Evolutionary conservation across 1,140 invertebrate species (phyloP).

Genomic region (Episyrphus balteatus): DNA sequence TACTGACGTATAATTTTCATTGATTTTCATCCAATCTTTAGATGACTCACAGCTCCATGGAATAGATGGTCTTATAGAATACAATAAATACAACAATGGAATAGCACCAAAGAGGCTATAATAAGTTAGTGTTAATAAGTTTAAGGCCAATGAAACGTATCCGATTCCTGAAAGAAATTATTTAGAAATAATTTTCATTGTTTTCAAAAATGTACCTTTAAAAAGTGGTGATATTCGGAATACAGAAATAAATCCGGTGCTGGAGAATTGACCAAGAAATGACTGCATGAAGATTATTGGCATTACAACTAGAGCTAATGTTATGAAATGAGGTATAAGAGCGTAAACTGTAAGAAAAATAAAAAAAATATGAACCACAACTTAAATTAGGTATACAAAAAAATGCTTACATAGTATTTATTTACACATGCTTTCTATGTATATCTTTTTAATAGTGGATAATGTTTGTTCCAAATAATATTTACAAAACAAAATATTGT

Average conservation of each 20-base stretch:
- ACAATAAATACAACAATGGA: slow-evolving; percentile 21
- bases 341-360: slow-evolving; percentile 11
- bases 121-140: slow-evolving; percentile 14
- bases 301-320: slow-evolving; percentile 21
- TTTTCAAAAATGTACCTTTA: slow-evolving; percentile 22
- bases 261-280: slow-evolving; percentile 32
- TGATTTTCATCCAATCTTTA: background rate
- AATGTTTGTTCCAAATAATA: no score
- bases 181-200: background rate
- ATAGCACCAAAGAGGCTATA: slow-evolving; percentile 22
- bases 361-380: no score
- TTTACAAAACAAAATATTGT: no score
- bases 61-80: slow-evolving; percentile 21
- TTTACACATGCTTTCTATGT: no score
- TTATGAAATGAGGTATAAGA: slow-evolving; percentile 18
- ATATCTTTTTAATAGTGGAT: no score
- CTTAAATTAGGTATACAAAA: no score
- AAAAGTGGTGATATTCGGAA: slow-evolving; percentile 28
- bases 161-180: slow-evolving; percentile 16
- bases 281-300: slow-evolving; percentile 29
- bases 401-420: no score
- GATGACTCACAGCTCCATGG: slow-evolving; percentile 30
- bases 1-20: no score
- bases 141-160: slow-evolving; percentile 21
- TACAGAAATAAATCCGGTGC: slow-evolving; percentile 29